Conservation (phyloP, 1,140 invertebrate species). For the Cydia amplana region DNA sequence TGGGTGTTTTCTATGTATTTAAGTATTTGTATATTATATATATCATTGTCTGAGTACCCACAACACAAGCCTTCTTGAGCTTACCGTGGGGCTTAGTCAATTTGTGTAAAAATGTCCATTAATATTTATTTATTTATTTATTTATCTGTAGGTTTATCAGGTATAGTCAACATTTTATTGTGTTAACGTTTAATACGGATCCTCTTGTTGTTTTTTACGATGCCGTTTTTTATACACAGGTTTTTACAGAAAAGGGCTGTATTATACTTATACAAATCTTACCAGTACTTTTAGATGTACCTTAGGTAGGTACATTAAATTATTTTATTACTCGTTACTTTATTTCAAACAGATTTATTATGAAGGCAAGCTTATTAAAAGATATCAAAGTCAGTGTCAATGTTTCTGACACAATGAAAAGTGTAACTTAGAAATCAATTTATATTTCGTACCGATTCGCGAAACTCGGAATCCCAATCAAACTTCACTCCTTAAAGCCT, state of each 20-base stretch:
- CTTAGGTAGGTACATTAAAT: no score
- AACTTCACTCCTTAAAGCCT: conserved; percentile 1
- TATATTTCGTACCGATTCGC: background rate
- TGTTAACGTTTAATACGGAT: background rate
- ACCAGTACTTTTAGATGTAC: background rate
- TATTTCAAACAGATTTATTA: no score
- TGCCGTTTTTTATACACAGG: background rate
- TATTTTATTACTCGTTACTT: no score
- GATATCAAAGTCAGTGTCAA: background rate
- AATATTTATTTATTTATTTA: no score
- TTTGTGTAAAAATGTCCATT: no score
- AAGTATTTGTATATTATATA: no score
- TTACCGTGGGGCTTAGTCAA: no score
- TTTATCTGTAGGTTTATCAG: background rate
- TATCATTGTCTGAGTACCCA: no score
- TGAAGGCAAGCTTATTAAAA: background rate
- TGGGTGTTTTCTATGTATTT: no score
- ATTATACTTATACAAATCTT: no score
- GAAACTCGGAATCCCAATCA: background rate
- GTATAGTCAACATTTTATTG: background rate
- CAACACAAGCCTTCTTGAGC: no score
- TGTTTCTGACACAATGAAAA: background rate
- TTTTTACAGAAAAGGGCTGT: background rate
- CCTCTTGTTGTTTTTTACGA: background rate
- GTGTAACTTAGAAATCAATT: background rate